Base-by-base conservation (phyloP, 2,888 invertebrate species). In the Pinctada fucata region DNA sequence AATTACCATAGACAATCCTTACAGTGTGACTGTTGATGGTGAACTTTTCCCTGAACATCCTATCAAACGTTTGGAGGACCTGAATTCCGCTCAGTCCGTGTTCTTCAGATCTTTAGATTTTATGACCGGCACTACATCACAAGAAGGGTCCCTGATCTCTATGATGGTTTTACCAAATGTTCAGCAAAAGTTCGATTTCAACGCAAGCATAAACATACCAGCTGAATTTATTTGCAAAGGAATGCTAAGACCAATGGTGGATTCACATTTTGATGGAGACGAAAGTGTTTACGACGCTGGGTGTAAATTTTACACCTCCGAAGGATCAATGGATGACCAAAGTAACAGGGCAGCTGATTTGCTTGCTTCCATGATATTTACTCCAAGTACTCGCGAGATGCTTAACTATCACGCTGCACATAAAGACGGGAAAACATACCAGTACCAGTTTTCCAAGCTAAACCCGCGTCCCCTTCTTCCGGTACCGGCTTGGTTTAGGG, bases 21-120 rank as follows among this genome's bases (percentile, higher is more conserved):
- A n/a, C 8, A n/a, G 16, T n/a, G 64, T 65, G 13, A 16, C 49
- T 16, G 48, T 72, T 10, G 72, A 72, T 48, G 64, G 64, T 5
- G 72, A 72, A 45, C 31, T 72, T 2, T 72, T 5, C 48, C 13
- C 13, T 6, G 72, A 72, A 3, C 72, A 72, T 48, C 72, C 72
- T 13, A 47, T 72, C 13, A 48, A 48, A 48, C 16, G 63, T 48
- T 16, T 72, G 6, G 72, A 63, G 48, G 49, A 72, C 48, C 6
- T 8, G 2, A 3, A 16, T 10, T 72, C 72, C 3, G 48, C 16
- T 3, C 16, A 47, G 48, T 4, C 48, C 72, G 49, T 64, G 3
- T 72, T 72, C 31, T 72, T 72, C 49, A 31, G 31, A 31, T 31
- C 31, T 31, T 31, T 31, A 31, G 31, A 31, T 31, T 31, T 31